Conservation (phyloP, 2,113 vertebrate species). For the Labeo rohita region DNA sequence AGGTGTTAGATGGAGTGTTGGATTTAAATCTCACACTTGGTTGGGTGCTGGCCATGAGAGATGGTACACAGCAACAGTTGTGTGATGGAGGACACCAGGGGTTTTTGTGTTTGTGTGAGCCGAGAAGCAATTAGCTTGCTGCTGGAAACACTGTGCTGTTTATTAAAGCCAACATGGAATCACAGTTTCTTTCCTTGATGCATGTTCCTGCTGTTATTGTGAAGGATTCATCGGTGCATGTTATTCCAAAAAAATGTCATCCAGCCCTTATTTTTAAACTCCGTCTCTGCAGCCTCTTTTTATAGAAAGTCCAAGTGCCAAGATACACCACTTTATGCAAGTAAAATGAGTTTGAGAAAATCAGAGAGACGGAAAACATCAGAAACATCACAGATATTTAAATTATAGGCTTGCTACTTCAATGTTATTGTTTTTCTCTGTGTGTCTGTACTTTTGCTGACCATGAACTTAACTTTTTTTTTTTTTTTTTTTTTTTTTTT, state of each 20-base stretch:
- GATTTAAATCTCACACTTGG: conserved; percentile 42
- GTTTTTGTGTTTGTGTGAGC: conserved; percentile 33
- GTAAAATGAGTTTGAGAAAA: background rate
- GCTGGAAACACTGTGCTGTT: conserved; percentile 11
- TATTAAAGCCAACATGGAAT: conserved; percentile 14
- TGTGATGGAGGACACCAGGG: conserved; percentile 27
- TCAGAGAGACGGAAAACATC: background rate
- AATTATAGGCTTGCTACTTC: background rate
- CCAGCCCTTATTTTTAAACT: background rate
- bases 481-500: conserved; percentile 59
- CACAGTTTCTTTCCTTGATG: background rate
- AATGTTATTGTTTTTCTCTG: background rate
- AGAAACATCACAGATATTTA: background rate
- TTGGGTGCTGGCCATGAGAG: conserved; percentile 29
- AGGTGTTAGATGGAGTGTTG: conserved; percentile 42
- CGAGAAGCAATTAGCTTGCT: conserved; percentile 14
- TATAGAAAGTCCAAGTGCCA: background rate
- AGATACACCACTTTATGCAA: background rate
- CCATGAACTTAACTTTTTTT: conserved; percentile 53
- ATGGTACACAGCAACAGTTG: conserved; percentile 26
- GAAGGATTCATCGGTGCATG: background rate
- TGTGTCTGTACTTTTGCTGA: background rate
- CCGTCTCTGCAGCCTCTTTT: background rate
- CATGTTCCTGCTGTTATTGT: background rate
- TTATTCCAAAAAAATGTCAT: background rate